Evolutionary conservation across 2,888 invertebrate species (phyloP), one percentile per base, ranked within the genome.

Genomic region (Sabatieria punctata): DNA sequence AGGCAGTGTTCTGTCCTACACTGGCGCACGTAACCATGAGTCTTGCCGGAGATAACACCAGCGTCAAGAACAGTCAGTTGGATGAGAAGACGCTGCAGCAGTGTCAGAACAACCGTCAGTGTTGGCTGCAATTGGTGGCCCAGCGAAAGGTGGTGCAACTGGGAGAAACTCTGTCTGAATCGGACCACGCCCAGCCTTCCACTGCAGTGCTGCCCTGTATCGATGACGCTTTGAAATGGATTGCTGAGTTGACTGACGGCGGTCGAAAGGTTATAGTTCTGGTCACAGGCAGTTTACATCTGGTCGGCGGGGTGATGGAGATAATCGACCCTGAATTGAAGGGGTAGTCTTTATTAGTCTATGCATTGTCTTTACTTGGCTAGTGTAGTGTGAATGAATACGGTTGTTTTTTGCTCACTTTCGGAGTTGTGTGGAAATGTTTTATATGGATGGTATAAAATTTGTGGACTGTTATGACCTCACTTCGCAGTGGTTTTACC

Each of bases 201-300:
- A n/a, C 55, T 19, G 36, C 54, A 18, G 54, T 59, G 27, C 66
- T 69, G 49, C 57, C 63, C 1, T 68, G 67, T 45, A 65, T 71
- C 41, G 55, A 60, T 11, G 61, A 67, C 45, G 65, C 67, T 22
- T 51, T 71, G 21, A 46, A 56, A 6, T 68, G 65, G 65, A 52
- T n/a, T 40, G 57, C 57, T 18, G 55, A 54, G 44, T 55, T 57
- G 25, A 51, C 51, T 11, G 55, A 57, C 37, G 54, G 53, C n/a
- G 49, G 48, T 30, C 41, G 46, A 21, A 26, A 46, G 36, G 52
- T 71, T 13, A 71, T 74, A 53, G 70, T 85, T 22, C 70, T 88
- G 35, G 74, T 85, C 0, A 85, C 85, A 0, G 88, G 88, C 4
- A 86, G 85, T 38, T 68, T 88, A 45, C 81, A 85, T 71, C 70